Evolutionary conservation across 2,797 vertebrate species (phyloP).

Genomic region (Helostoma temminkii): DNA sequence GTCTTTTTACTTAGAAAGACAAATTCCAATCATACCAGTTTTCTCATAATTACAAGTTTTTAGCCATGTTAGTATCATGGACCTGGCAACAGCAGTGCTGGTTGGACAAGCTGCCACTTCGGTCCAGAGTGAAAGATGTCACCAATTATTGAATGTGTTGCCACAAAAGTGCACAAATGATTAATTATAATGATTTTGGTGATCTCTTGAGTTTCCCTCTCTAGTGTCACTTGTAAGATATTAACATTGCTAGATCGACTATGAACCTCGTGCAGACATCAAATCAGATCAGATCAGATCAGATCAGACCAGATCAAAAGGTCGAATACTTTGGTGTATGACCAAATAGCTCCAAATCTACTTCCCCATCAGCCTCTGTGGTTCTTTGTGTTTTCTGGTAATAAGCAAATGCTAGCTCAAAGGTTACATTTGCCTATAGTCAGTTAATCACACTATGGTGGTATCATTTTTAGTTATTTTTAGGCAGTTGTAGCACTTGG

Average conservation of each 20-base stretch:
- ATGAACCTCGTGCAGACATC: too few species aligned
- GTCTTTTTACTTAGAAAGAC: constrained; percentile 20
- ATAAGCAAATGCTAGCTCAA: too few species aligned
- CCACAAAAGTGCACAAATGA: neutral
- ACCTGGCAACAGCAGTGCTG: neutral
- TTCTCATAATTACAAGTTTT: constrained; percentile 5
- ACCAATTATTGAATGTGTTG: too few species aligned
- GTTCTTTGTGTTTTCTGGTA: too few species aligned
- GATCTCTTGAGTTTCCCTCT: neutral
- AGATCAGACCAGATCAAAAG: neutral
- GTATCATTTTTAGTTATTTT: too few species aligned
- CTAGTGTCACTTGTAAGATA: neutral
- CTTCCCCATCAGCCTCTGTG: too few species aligned
- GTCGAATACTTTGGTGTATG: neutral
- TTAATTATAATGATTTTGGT: neutral
- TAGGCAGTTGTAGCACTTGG: too few species aligned
- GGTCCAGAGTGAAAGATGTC: neutral
- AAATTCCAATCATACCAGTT: neutral
- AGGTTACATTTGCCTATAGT: too few species aligned
- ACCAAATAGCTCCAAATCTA: neutral
- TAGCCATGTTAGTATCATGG: neutral
- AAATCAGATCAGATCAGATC: too few species aligned
- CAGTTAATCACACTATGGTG: too few species aligned
- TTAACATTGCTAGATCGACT: neutral
- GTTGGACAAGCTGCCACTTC: neutral